These are phyloP conservation scores for Drosophila maculinotata DNA, from an alignment of 2,888 invertebrate genomes.

Conservation along the genomic window DNA sequence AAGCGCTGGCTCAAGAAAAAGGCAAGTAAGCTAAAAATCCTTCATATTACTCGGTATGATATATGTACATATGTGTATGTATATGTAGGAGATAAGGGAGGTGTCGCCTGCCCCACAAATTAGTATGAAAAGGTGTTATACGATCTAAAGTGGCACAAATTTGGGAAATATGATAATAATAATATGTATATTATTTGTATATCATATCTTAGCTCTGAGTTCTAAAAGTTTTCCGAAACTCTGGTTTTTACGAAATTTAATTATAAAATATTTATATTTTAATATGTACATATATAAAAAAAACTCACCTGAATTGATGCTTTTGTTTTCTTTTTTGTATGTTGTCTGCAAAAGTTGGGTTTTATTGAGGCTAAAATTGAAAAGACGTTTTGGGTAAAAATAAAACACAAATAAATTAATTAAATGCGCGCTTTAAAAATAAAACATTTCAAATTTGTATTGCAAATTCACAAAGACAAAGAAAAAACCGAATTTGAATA, in stretches of 20 bases:
- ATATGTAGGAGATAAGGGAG: too few species aligned
- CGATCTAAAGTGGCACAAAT: too few species aligned
- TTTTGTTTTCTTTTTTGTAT: conserved; percentile 1
- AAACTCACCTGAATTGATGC: conserved; percentile 17
- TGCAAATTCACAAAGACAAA: conserved; percentile 7
- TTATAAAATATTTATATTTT: too few species aligned
- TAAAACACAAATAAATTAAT: conserved; percentile 37
- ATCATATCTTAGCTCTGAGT: too few species aligned
- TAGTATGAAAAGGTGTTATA: too few species aligned
- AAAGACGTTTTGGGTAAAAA: conserved; percentile 2
- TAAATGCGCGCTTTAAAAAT: conserved; percentile 12
- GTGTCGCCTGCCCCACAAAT: too few species aligned
- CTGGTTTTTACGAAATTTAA: too few species aligned
- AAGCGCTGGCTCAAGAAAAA: not conserved
- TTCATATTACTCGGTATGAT: not conserved
- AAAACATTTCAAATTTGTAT: not conserved
- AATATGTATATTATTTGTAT: too few species aligned
- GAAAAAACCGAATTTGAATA: conserved; percentile 3
- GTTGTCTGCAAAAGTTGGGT: conserved; percentile 4
- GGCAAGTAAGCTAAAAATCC: not conserved
- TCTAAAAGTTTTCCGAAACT: too few species aligned
- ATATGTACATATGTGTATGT: too few species aligned
- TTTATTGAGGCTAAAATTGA: conserved; percentile 16
- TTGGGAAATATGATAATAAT: too few species aligned
- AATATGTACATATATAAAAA: too few species aligned